Percentiles rank a stretch among this genome's conserved stretches.
Evolutionary conservation across 2,888 invertebrate genomes (phyloP).

Genomic region (Macrosoma leucophasiata): DNA sequence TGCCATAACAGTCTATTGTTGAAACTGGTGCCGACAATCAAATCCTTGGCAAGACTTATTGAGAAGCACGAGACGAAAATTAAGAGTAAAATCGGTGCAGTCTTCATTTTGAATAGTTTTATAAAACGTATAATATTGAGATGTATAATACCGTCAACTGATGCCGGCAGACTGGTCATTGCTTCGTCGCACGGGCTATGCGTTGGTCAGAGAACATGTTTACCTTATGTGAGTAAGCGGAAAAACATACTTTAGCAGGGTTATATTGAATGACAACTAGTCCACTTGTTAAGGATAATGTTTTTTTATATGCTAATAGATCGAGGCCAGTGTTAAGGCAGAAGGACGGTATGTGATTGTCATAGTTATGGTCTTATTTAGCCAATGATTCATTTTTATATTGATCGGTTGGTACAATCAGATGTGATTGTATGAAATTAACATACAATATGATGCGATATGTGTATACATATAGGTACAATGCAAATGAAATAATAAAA

Average conservation of each 20-base stretch:
- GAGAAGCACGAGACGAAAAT: conserved; percentile 46
- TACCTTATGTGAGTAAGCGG: conserved; percentile 41
- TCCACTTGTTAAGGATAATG: conserved; percentile 3
- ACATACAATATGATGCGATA: no score
- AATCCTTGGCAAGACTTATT: conserved; percentile 51
- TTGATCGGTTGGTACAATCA: no score
- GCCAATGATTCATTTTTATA: no score
- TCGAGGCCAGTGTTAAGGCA: no score
- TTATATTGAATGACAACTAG: no score
- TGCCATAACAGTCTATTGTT: conserved; percentile 57
- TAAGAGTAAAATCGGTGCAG: conserved; percentile 40
- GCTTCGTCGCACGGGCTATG: conserved; percentile 17
- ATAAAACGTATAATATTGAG: conserved; percentile 18
- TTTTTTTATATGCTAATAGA: no score
- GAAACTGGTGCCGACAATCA: conserved; percentile 63
- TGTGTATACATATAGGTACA: no score
- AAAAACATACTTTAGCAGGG: conserved; percentile 31
- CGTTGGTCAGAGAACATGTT: conserved; percentile 35
- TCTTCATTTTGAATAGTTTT: conserved; percentile 46
- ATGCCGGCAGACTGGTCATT: conserved; percentile 38
- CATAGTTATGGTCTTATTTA: no score
- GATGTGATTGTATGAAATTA: no score
- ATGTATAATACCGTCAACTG: conserved; percentile 40
- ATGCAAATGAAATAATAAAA: no score
- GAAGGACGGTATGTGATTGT: no score